phyloP scores from a whole-genome alignment of 2,888 invertebrate species.

The Ypsolopha scabrella region DNA sequence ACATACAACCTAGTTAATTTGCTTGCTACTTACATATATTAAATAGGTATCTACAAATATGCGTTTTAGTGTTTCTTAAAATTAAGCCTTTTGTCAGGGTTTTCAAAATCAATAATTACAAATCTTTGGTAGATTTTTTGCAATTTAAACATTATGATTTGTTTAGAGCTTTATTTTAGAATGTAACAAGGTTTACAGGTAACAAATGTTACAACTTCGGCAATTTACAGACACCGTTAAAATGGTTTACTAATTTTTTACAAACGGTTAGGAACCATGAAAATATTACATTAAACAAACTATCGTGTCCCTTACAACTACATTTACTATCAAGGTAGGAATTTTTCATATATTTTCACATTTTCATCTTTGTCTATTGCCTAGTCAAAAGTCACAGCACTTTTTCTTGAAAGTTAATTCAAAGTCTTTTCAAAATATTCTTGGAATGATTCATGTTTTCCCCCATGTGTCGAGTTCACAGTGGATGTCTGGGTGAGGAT shows the following conservation, averaged over 20 bases:
- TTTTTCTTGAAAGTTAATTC: slow-evolving; percentile 14
- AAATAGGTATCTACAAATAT: not conserved
- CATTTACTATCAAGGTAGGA: no score
- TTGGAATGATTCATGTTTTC: slow-evolving; percentile 10
- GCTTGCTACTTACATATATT: not conserved
- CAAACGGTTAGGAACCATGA: slow-evolving; percentile 62
- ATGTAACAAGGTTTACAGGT: no score
- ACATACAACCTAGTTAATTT: no score
- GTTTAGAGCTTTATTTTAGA: no score
- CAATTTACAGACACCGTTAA: not conserved
- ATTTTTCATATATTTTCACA: not conserved
- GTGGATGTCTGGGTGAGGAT: slow-evolving; percentile 50
- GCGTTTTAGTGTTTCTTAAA: not conserved
- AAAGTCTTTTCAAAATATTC: slow-evolving; percentile 1
- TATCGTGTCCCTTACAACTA: not conserved
- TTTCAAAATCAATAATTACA: not conserved
- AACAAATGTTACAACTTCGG: no score
- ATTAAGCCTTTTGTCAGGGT: not conserved
- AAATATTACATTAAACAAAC: slow-evolving; percentile 23
- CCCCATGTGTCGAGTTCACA: slow-evolving; percentile 27
- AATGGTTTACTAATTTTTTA: slow-evolving; percentile 22
- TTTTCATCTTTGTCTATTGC: not conserved
- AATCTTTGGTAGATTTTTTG: not conserved
- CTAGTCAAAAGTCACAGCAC: slow-evolving; percentile 30
- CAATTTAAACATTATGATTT: not conserved